Evolutionary conservation across 2,797 vertebrate species (phyloP).

Genomic region (Hydrocynus forskahlii): DNA sequence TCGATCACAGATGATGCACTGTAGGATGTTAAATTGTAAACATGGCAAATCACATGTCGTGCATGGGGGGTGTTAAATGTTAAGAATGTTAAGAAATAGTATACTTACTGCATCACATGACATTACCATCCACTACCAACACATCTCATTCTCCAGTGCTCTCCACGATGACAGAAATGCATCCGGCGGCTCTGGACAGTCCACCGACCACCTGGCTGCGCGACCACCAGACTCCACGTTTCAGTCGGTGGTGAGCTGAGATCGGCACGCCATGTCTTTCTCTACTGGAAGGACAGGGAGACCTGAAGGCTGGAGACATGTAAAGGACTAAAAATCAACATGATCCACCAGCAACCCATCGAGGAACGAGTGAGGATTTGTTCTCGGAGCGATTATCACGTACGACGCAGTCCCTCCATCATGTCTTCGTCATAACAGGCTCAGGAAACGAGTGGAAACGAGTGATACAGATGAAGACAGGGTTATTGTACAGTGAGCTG

Average conservation of each 20-base stretch:
- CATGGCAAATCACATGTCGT: too few species aligned
- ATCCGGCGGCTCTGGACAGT: not conserved
- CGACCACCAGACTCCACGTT: too few species aligned
- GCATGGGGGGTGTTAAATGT: not conserved
- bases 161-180: not conserved
- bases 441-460: not conserved
- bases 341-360: not conserved
- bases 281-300: not conserved
- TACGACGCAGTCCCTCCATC: not conserved
- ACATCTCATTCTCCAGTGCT: not conserved
- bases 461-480: too few species aligned
- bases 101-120: constrained; percentile 47
- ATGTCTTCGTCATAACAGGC: not conserved
- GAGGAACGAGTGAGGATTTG: too few species aligned
- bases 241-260: not conserved
- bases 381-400: not conserved
- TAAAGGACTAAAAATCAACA: not conserved
- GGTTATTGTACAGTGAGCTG: too few species aligned
- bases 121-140: constrained; percentile 2
- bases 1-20: not conserved
- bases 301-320: not conserved
- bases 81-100: not conserved
- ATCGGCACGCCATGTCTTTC: not conserved
- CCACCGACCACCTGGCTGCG: not conserved
- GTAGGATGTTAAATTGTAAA: not conserved